These are phyloP conservation scores for Mesocentrotus franciscanus DNA, from an alignment of 53 echinoderm and acorn worm species.

Conservation along the genomic window DNA sequence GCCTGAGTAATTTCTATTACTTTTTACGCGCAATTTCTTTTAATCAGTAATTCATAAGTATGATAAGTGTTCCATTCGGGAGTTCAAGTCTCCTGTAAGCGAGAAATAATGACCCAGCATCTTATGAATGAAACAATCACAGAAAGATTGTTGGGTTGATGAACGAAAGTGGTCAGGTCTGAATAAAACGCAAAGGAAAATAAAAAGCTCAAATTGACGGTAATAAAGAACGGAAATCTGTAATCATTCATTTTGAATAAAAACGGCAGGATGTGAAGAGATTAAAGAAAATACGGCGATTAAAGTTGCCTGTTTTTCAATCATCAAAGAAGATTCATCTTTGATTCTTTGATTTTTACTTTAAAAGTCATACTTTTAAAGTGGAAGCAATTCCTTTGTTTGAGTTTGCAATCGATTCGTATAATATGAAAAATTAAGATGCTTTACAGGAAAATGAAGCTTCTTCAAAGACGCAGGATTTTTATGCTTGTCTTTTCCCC, in stretches of 20 bases:
- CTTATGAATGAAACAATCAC: conserved; percentile 49
- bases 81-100: neutral
- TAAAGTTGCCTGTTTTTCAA: neutral
- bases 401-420: neutral
- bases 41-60: conserved; percentile 25
- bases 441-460: neutral
- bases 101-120: conserved; percentile 26
- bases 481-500: too few relatives aligned
- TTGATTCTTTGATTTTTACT: neutral
- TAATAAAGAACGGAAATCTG: conserved; percentile 34
- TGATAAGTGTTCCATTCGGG: neutral
- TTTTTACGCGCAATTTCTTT: neutral
- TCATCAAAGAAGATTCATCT: neutral
- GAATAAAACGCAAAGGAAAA: neutral
- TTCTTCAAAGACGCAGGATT: neutral
- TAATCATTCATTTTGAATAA: conserved; percentile 15
- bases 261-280: neutral
- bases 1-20: neutral
- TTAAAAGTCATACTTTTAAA: neutral
- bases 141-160: neutral
- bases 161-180: conserved; percentile 16
- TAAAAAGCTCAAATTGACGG: neutral
- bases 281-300: conserved; percentile 5
- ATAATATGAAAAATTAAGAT: neutral
- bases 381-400: neutral